Evolutionary conservation across 2,888 invertebrate genomes (phyloP).

Genomic region (Lampropteryx suffumata): DNA sequence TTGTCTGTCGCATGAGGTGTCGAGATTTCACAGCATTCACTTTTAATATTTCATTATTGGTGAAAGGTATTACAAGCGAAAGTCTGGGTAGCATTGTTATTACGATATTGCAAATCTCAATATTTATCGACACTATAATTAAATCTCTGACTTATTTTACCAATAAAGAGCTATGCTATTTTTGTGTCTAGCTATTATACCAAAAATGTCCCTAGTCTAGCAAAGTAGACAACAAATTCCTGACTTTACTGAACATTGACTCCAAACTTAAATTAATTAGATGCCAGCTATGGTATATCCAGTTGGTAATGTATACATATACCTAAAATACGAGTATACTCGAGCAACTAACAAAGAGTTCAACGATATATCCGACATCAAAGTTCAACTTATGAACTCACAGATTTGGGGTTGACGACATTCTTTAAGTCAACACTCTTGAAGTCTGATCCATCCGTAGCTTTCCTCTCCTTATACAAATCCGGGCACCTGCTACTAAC

Average conservation of each 20-base stretch:
- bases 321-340: too few species aligned
- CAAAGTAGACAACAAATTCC: too few species aligned
- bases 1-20: slow-evolving; percentile 14
- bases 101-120: slow-evolving; percentile 25
- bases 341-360: neutral
- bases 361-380: slow-evolving; percentile 7
- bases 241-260: neutral
- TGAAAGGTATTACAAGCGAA: slow-evolving; percentile 62
- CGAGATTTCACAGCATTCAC: slow-evolving; percentile 45
- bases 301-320: too few species aligned
- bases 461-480: slow-evolving; percentile 45
- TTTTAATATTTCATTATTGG: slow-evolving; percentile 51
- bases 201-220: too few species aligned
- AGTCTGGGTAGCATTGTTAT: slow-evolving; percentile 38
- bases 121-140: neutral
- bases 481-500: slow-evolving; percentile 57
- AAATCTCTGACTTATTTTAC: too few species aligned
- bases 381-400: slow-evolving; percentile 6
- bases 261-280: slow-evolving; percentile 4
- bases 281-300: neutral
- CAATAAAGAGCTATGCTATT: too few species aligned
- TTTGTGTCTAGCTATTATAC: too few species aligned
- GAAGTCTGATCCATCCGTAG: slow-evolving; percentile 23
- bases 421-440: slow-evolving; percentile 9
- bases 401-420: slow-evolving; percentile 10